Conservation (phyloP, 1,140 invertebrate species). For the Tetragnatha versicolor region DNA sequence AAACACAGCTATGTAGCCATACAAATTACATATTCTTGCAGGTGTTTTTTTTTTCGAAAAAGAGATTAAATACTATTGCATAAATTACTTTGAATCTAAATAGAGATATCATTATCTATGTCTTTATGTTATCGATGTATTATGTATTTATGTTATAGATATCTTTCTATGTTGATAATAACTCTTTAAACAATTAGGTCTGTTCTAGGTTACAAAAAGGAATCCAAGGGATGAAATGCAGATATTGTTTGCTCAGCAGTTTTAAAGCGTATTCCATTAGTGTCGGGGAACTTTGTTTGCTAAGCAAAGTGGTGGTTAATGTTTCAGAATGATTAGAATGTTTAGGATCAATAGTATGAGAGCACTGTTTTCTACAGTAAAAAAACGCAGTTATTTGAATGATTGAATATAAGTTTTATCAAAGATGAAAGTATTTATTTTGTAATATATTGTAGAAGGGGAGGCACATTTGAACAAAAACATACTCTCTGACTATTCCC, state of each 20-base stretch:
- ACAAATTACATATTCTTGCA: too few species aligned
- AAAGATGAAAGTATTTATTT: not conserved
- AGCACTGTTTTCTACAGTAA: not conserved
- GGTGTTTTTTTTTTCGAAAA: too few species aligned
- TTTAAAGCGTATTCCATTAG: constrained; percentile 34
- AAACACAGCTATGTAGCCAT: too few species aligned
- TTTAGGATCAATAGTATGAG: too few species aligned
- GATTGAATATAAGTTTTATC: not conserved
- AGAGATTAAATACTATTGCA: too few species aligned
- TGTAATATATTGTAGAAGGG: not conserved
- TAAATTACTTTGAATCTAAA: too few species aligned
- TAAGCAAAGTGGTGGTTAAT: constrained; percentile 39
- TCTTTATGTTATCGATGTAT: too few species aligned
- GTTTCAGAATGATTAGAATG: constrained; percentile 45
- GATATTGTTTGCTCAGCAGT: constrained; percentile 27
- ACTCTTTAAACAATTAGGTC: not conserved
- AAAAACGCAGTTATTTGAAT: not conserved
- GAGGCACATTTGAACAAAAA: not conserved
- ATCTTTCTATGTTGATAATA: too few species aligned
- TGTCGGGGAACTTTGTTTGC: constrained; percentile 13
- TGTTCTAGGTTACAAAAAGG: too few species aligned
- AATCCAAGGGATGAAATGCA: not conserved
- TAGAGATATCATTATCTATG: too few species aligned
- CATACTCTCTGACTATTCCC: not conserved
- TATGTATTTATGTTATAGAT: too few species aligned